Base-by-base conservation (phyloP, 2,113 vertebrate species). In the Dicentrarchus labrax region DNA sequence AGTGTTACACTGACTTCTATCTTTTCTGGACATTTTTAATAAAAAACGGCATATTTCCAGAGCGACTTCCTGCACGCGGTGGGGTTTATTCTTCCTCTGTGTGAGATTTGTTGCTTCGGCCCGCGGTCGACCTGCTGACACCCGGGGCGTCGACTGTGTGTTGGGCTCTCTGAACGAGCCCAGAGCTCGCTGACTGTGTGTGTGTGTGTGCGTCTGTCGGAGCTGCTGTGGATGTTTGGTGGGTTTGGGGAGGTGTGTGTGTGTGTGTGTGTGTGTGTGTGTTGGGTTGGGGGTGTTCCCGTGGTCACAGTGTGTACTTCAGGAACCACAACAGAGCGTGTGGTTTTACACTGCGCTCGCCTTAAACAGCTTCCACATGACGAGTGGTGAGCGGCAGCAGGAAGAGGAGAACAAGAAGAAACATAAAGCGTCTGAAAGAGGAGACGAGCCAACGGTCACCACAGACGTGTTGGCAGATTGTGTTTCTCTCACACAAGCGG, bases 321-420 rank as follows among this genome's bases (percentile, higher is more conserved):
- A 95, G 92, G 95, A 97, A 97, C 97, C 97, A 97, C 97, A 98
- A 97, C 96, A 97, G 96, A 97, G 96, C 87, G 94, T 96, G 97
- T 95, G 97, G 97, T 97, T 97, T 79, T 96, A 95, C 94, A 17
- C 96, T 95, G 96, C 95, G 96, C 95, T 96, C 80, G 94, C 94
- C 95, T 95, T 96, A 96, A 97, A 97, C 96, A 96, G 95, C 95
- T 96, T 30, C 95, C 96, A 97, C 96, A 97, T 97, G 96, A 96
- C 94, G 96, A 57, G 15, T 16, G 43, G 15, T 22, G 75, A 69
- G 43, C 57, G 51, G 60, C 16, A 60, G 72, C 5, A 38, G 19
- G 8, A 78, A 2, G 15, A 62, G 62, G 30, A 12, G 30, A 30
- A 30, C 30, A 30, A 30, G 30, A 30, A 30, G 30, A 30, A 30